These are phyloP conservation scores for Natrix natrix DNA, from an alignment of 2,797 vertebrate genomes.

Conservation along the genomic window DNA sequence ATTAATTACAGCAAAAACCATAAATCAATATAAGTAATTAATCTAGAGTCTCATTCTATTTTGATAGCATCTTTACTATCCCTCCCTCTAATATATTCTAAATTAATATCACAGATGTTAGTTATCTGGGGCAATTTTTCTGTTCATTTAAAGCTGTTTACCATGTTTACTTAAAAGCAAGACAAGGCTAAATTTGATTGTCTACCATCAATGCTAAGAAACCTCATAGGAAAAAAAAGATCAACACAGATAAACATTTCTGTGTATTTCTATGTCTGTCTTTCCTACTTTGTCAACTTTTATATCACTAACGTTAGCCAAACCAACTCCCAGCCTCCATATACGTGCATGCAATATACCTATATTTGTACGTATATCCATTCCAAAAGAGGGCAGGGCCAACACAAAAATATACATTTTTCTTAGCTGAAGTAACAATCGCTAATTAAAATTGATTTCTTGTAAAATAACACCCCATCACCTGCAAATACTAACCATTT, in stretches of 20 bases:
- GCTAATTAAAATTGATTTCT: background rate
- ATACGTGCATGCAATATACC: background rate
- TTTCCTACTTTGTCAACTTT: background rate
- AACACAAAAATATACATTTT: background rate
- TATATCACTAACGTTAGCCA: background rate
- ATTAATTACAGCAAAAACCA: constrained; percentile 6
- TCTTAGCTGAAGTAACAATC: background rate
- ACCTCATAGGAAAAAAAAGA: background rate
- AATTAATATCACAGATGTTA: background rate
- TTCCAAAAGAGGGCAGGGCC: background rate
- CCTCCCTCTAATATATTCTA: background rate
- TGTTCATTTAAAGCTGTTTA: background rate
- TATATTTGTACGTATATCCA: background rate
- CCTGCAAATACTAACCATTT: background rate
- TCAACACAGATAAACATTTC: background rate
- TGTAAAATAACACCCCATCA: background rate
- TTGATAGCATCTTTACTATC: background rate
- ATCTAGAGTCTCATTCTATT: background rate
- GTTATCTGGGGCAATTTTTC: background rate
- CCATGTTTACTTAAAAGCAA: background rate
- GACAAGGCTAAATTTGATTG: background rate
- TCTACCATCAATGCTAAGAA: background rate
- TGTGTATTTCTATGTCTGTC: background rate
- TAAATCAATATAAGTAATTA: constrained; percentile 2
- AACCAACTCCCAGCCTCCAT: background rate